A percentile compares a stretch with the other conserved stretches of the same genome.
Evolutionary conservation across 2,797 vertebrate genomes (phyloP).

Genomic region (Synanceia verrucosa): DNA sequence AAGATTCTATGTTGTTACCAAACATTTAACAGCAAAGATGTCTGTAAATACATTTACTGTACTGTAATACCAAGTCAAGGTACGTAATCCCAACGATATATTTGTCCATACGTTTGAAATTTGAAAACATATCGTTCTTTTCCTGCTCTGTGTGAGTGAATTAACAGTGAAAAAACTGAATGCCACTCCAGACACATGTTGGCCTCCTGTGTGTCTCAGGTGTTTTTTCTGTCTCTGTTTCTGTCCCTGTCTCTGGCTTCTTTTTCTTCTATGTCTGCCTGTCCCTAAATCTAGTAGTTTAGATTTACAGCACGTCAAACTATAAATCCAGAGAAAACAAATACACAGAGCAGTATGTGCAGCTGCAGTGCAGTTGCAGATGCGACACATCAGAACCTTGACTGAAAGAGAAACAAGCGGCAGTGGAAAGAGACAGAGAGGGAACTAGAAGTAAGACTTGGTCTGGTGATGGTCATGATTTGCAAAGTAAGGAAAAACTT

Average conservation of each 20-base stretch:
- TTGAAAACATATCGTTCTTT: background rate
- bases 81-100: background rate
- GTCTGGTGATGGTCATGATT: slow-evolving; percentile 4
- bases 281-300: slow-evolving; percentile 14
- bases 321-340: slow-evolving; percentile 15
- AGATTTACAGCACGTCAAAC: slow-evolving; percentile 20
- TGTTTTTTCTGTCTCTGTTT: slow-evolving; percentile 18
- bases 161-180: slow-evolving; percentile 1
- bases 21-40: background rate
- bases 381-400: slow-evolving; percentile 45
- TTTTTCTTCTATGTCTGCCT: slow-evolving; percentile 1
- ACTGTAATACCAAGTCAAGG: background rate
- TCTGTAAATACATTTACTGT: background rate
- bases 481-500: background rate
- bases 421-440: slow-evolving; percentile 5
- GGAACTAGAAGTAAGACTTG: slow-evolving; percentile 2
- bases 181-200: background rate
- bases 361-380: slow-evolving; percentile 69
- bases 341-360: slow-evolving; percentile 26
- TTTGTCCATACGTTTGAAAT: background rate
- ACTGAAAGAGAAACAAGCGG: slow-evolving; percentile 38
- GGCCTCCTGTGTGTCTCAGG: background rate
- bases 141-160: background rate
- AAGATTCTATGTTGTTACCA: background rate
- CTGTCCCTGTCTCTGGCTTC: background rate